Evolutionary conservation across 2,113 vertebrate genomes (phyloP), one percentile per base, ranked within the genome.

Genomic region (Neotoma lepida): DNA sequence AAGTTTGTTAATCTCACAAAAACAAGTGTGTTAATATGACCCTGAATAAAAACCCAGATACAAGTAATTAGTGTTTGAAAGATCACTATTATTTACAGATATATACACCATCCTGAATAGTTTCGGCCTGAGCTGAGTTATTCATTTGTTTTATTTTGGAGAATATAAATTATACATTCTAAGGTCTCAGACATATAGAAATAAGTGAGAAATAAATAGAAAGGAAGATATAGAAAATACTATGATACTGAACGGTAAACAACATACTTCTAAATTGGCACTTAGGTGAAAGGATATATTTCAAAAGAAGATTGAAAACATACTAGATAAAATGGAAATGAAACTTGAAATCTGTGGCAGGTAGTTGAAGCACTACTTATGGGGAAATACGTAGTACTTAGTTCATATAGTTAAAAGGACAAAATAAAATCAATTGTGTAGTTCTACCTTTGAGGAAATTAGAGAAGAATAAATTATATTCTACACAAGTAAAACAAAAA

Each of bases 1-100:
- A 7, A n/a, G n/a, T 4, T 44, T 54, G 4, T 12, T 91, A 74
- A 22, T 1, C 15, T 91, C 18, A 39, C 61, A 41, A 49, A n/a
- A 44, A 41, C 12, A 92, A 15, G 9, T 73, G 9, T 9, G 1
- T 30, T 91, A 54, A 76, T 89, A 63, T 66, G 15, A 74, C 28
- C 61, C 15, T 33, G 66, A 87, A 49, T 78, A 7, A 73, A 90
- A 86, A 30, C 18, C 2, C 17, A 89, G 18, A 78, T 7, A 68
- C 1, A 64, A 49, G 35, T 54, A 77, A 33, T 73, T 80, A 80
- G 66, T 74, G 93, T 6, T 61, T 88, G 9, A 96, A 94, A 95
- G 24, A 64, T 46, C 9, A n/a, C 1, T 74, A 1, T 58, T 87
- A 77, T 0, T 86, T 9, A 46, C 1, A 81, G 9, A 54, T 88